Conservation (phyloP, 2,888 invertebrate genomes). For the Lasioglossum calceatum region DNA sequence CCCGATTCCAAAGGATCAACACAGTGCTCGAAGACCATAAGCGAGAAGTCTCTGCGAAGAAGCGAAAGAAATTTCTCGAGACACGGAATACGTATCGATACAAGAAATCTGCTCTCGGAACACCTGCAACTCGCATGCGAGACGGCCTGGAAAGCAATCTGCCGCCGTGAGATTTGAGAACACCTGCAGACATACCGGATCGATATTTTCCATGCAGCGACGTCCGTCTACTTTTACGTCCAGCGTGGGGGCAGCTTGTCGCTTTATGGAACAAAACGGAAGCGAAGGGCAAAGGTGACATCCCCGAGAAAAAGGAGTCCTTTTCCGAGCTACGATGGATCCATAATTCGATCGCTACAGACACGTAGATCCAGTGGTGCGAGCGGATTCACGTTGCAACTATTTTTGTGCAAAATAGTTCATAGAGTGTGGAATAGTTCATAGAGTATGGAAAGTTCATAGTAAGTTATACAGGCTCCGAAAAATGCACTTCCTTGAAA, state of each 20-base stretch:
- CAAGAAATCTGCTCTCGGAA: constrained; percentile 4
- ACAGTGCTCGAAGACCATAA: neutral
- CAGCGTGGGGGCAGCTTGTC: constrained; percentile 7
- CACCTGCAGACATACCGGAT: constrained; percentile 63
- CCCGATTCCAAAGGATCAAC: neutral
- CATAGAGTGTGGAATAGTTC: neutral
- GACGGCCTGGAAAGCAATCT: constrained; percentile 30
- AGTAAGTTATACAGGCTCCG: no score
- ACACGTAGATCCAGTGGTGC: neutral
- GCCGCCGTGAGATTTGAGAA: constrained; percentile 65
- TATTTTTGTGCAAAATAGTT: neutral
- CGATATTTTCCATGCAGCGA: constrained; percentile 64
- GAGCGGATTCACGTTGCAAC: neutral
- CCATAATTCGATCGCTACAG: neutral
- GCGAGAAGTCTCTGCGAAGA: neutral
- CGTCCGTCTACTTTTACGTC: constrained; percentile 47
- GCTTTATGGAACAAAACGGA: constrained; percentile 57
- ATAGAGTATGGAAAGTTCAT: neutral
- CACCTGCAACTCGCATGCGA: constrained; percentile 21
- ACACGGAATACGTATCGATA: constrained; percentile 11
- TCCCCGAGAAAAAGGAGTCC: constrained; percentile 2
- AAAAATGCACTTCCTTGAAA: no score
- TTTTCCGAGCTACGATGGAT: neutral
- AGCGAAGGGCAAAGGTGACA: constrained; percentile 53
- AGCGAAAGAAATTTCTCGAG: neutral